Percentiles rank a stretch among this genome's conserved stretches.
Conservation (phyloP, 2,797 vertebrate species). For the Cirrhinus molitorella region DNA sequence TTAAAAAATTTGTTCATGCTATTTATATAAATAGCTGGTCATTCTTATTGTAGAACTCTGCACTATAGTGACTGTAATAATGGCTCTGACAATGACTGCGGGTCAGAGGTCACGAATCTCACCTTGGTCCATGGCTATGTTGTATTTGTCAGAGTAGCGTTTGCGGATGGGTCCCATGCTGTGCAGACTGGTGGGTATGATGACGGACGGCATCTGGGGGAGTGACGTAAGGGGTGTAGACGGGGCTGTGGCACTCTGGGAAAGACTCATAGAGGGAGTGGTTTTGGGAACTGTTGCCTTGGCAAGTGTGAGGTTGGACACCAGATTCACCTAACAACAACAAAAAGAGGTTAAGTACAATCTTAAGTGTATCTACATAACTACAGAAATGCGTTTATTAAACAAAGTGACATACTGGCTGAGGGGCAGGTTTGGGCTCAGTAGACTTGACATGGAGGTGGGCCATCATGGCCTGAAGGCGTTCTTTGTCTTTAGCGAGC, state of each 20-base stretch:
- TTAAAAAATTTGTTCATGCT: too few relatives aligned
- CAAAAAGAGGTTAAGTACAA: neutral
- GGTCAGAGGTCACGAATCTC: constrained; percentile 40
- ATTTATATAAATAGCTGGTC: too few relatives aligned
- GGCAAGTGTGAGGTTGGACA: constrained; percentile 89
- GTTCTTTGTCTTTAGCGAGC: constrained; percentile 98
- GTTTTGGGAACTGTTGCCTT: constrained; percentile 88
- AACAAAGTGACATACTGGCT: constrained; percentile 83
- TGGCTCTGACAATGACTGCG: neutral
- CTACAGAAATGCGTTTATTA: neutral
- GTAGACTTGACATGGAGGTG: constrained; percentile 96
- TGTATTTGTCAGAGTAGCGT: constrained; percentile 93
- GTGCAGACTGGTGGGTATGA: constrained; percentile 93
- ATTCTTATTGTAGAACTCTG: neutral
- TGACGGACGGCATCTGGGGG: constrained; percentile 90
- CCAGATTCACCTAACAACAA: constrained; percentile 86
- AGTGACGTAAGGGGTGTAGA: constrained; percentile 92
- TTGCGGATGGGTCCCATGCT: constrained; percentile 90
- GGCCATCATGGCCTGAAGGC: constrained; percentile 99
- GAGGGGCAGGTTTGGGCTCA: constrained; percentile 93
- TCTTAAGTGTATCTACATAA: neutral
- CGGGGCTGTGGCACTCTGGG: constrained; percentile 91
- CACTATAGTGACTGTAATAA: neutral
- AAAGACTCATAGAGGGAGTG: constrained; percentile 90
- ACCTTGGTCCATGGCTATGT: constrained; percentile 97